Base-by-base conservation (phyloP, 2,113 vertebrate genomes). In the Macrotis lagotis region DNA sequence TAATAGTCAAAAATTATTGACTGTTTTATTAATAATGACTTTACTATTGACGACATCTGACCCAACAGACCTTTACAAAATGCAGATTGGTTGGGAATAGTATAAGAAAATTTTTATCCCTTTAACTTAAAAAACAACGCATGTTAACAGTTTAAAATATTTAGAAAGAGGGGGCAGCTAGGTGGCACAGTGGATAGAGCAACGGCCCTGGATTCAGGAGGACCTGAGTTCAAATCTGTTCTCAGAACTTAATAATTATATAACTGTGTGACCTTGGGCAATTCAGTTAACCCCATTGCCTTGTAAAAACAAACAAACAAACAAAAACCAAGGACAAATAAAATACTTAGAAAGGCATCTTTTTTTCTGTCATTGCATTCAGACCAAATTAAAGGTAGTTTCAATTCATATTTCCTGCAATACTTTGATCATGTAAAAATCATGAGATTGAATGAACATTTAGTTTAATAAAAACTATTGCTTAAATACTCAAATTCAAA, bases 41-140 rank as follows among this genome's bases (percentile, higher is more conserved):
- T 91, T 37, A 50, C n/a, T 95, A 92, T 93, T 92, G 91, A 92
- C 93, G 95, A 83, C 74, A 96, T 96, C 74, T 94, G 44, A 97
- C 28, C 89, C 37, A 96, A 48, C 5, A 59, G 59, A 93, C 12
- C 94, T 51, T 26, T 94, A 11, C 90, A 89, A 95, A 53, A n/a
- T 93, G 91, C 22, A 48, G 91, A 96, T n/a, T 14, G 7, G 16
- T 66, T 93, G 91, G 94, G 74, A 96, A 94, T 94, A 91, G 96
- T 96, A 92, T 92, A 93, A 91, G 90, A 26, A 93, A 48, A 91
- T 94, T 94, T 96, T 90, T 95, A 94, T 90, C 50, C 94, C 66
- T 83, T 83, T 91, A 95, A 92, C 44, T 89, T 95, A 51, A 48
- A 96, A 95, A 89, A 48, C 89, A 96, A 94, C 8, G 14, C 9